A percentile compares a stretch with the other conserved stretches of the same genome.
Evolutionary conservation across 2,797 vertebrate species (phyloP).

Genomic region (Onychomys torridus): DNA sequence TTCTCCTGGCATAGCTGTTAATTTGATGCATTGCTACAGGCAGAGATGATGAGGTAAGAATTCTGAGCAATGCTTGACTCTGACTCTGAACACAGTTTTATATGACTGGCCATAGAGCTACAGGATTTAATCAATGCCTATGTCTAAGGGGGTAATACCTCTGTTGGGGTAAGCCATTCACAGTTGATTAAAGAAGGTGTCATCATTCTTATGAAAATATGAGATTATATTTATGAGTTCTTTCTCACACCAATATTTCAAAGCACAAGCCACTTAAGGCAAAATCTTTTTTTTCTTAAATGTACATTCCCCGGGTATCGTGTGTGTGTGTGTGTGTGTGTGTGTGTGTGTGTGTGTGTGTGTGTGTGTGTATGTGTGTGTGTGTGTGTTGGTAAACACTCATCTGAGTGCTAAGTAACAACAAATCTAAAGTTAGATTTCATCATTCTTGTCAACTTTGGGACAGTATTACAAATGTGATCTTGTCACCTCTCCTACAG

Average conservation of each 20-base stretch:
- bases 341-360: too few relatives aligned
- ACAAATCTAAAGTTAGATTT: neutral
- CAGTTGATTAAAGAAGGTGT: neutral
- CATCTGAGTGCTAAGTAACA: neutral
- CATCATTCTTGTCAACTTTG: conserved; percentile 10
- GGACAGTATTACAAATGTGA: conserved; percentile 59
- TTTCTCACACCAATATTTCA: neutral
- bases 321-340: accelerated
- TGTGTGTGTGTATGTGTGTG: neutral
- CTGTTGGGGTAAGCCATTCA: neutral
- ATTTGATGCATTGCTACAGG: neutral
- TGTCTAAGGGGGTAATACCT: conserved; percentile 32
- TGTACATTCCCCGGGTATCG: neutral
- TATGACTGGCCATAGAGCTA: neutral
- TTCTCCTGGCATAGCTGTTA: neutral
- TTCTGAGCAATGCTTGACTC: neutral
- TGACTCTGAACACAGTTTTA: conserved; percentile 14
- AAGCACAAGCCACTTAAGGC: conserved; percentile 8
- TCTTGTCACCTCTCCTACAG: conserved; percentile 24
- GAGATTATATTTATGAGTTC: neutral
- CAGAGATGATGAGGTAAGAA: neutral
- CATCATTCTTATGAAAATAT: conserved; percentile 4
- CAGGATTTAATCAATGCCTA: neutral
- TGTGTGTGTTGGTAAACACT: neutral
- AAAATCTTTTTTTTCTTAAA: neutral